Conservation (phyloP, 2,797 vertebrate genomes). For the Fringilla coelebs region DNA sequence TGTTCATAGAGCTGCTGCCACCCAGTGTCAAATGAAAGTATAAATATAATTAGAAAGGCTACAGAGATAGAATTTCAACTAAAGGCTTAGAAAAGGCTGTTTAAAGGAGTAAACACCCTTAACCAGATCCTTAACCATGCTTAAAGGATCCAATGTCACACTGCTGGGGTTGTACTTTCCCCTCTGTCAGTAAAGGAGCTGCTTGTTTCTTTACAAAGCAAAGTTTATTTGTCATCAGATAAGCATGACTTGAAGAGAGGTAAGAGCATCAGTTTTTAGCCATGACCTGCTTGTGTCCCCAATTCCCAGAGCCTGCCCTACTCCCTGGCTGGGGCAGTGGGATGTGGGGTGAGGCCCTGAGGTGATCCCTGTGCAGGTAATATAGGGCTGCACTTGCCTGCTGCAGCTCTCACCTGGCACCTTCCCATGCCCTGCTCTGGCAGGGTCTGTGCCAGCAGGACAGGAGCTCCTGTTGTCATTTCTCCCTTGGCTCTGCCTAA, state of each 20-base stretch:
- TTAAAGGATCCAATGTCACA: conserved; percentile 30
- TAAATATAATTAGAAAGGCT: conserved; percentile 64
- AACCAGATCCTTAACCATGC: conserved; percentile 38
- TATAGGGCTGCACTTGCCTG: not conserved
- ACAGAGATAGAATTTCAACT: conserved; percentile 53
- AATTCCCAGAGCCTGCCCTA: not conserved
- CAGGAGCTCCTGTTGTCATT: not conserved
- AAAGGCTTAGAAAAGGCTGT: conserved; percentile 8
- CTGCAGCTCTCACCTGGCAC: not conserved
- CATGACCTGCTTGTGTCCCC: not conserved
- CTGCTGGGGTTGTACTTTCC: not conserved
- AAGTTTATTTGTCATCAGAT: not conserved
- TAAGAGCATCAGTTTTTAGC: not conserved
- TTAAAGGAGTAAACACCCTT: conserved; percentile 66
- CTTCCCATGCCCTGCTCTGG: not conserved
- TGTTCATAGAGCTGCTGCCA: conserved; percentile 69
- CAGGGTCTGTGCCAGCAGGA: not conserved
- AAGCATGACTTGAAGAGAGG: not conserved
- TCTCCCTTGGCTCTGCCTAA: not conserved
- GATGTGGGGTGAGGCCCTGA: not conserved
- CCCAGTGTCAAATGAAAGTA: conserved; percentile 65
- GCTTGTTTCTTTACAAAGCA: not conserved
- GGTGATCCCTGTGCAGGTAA: not conserved
- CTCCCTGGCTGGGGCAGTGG: not conserved
- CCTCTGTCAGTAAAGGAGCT: not conserved